Base-by-base conservation (phyloP, 2,888 invertebrate genomes). In the Kuschelorhynchus macadamiae region DNA sequence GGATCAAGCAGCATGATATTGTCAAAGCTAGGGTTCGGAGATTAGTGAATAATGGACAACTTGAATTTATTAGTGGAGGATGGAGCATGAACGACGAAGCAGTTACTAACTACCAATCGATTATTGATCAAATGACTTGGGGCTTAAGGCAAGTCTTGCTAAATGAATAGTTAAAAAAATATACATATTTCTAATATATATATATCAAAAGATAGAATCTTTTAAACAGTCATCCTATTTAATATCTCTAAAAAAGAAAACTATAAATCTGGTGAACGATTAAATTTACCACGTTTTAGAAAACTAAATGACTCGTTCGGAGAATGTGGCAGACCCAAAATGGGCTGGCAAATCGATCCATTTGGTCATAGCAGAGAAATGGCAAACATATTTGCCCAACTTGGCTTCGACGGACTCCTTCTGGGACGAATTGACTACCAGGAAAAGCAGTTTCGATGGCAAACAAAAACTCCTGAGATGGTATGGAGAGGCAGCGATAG, bases 1-100 rank as follows among this genome's bases (percentile, higher is more conserved):
- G 93, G 93, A 84, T 86, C 7, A 87, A 90, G 18, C 95, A 95
- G 79, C 80, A 86, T 2, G 86, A 88, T 0, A 81, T 80, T 0
- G 83, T 86, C 0, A 87, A 88, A 71, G 82, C 88, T 12, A 80
- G 87, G 78, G 92, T 95, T 0, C 88, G 86, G 63, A 83, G 84
- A 5, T 84, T 95, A 25, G 91, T 96, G 0, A 84, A 89, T 0
- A 87, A 88, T 72, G 94, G 94, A 0, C 87, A 92, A 68, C 83
- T 94, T 25, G 92, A 93, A 84, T 91, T 94, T 70, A 90, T 90
- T 4, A 90, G 92, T 0, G 93, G 93, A 0, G 93, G 89, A 0
- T 93, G 93, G 93, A 90, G 90, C 73, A 94, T 94, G 94, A 93
- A 94, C 76, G 95, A 95, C 74, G 94, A 89, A 78, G 92, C 91